Conservation (phyloP, 2,113 vertebrate genomes). For the Cynopterus brachyotis region DNA sequence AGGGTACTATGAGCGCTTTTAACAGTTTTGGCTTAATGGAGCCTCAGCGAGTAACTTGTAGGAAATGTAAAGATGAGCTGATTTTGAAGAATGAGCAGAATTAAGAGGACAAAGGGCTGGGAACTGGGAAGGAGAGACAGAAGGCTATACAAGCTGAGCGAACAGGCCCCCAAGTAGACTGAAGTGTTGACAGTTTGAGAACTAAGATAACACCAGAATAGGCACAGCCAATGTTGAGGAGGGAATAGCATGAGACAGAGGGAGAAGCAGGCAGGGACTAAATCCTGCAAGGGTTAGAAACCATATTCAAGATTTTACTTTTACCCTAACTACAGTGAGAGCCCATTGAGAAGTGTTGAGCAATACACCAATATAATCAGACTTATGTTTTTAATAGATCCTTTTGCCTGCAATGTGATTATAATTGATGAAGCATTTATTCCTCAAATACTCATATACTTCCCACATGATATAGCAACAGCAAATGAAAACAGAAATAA, state of each 20-base stretch:
- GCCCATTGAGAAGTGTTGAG: neutral
- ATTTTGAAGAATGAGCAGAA: neutral
- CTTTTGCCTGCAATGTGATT: neutral
- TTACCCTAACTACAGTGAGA: neutral
- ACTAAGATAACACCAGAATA: neutral
- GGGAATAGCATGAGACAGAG: neutral
- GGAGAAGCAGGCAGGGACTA: neutral
- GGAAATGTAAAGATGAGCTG: neutral
- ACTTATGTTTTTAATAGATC: neutral
- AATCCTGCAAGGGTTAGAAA: neutral
- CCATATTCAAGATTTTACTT: neutral
- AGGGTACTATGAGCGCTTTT: neutral
- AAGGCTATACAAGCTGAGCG: neutral
- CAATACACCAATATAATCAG: neutral
- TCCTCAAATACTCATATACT: neutral
- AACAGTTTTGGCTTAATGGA: neutral
- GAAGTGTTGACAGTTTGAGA: neutral
- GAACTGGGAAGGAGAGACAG: neutral
- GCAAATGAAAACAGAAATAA: slow-evolving; percentile 1
- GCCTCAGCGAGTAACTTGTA: neutral
- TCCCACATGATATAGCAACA: neutral
- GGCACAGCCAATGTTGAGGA: neutral
- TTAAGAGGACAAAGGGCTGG: neutral
- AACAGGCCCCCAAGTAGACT: neutral
- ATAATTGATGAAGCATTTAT: neutral